phyloP scores from a whole-genome alignment of 2,113 vertebrate species.

The Etia nguti region DNA sequence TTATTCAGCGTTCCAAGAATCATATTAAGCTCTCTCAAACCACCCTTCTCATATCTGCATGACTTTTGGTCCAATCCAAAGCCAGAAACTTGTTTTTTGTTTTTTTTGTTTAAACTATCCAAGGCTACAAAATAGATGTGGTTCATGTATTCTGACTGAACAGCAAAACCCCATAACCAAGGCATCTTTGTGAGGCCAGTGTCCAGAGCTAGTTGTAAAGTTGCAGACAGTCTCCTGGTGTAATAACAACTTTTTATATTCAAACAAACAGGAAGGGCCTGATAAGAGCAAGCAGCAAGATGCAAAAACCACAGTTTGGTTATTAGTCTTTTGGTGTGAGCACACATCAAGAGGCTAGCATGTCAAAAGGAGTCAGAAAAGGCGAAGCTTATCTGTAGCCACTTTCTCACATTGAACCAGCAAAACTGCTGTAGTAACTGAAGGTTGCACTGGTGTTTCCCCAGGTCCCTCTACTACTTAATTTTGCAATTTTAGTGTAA shows the following conservation, averaged over 20 bases:
- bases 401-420: neutral
- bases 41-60: neutral
- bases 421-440: neutral
- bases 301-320: neutral
- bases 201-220: neutral
- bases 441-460: neutral
- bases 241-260: neutral
- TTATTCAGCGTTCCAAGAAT: neutral
- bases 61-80: neutral
- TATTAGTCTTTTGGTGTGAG: neutral
- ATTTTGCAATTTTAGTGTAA: neutral
- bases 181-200: neutral
- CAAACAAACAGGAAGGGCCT: neutral
- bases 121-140: neutral
- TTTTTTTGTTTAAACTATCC: neutral
- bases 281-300: neutral
- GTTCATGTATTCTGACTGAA: neutral
- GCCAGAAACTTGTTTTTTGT: neutral
- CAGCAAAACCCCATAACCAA: neutral
- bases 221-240: neutral
- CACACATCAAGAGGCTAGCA: neutral
- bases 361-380: neutral
- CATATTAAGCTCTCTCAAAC: neutral
- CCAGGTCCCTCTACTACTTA: neutral
- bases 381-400: neutral